phyloP scores from a whole-genome alignment of 2,113 vertebrate species.

The Pithys albifrons region DNA sequence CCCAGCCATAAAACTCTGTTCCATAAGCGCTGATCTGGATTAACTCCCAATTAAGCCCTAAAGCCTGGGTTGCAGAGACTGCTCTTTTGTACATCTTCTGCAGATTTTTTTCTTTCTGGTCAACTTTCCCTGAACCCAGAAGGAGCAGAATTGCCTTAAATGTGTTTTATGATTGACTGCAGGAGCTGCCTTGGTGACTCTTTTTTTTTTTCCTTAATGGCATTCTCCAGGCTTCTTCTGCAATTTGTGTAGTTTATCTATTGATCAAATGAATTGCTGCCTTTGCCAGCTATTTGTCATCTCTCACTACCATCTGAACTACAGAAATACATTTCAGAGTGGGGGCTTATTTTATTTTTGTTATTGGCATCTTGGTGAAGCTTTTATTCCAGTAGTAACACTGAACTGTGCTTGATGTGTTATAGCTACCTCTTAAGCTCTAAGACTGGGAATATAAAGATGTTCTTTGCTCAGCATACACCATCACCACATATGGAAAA shows the following conservation, averaged over 20 bases:
- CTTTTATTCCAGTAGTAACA: constrained; percentile 32
- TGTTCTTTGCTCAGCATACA: not conserved
- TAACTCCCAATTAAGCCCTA: not conserved
- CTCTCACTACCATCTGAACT: not conserved
- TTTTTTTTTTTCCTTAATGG: not conserved
- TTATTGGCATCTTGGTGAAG: not conserved
- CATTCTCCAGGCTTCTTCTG: not conserved
- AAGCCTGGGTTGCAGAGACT: not conserved
- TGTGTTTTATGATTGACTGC: not conserved
- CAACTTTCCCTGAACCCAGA: not conserved
- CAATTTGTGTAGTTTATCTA: not conserved
- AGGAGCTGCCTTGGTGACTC: not conserved
- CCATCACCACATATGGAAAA: not conserved
- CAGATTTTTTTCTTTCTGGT: not conserved
- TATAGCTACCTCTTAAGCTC: constrained; percentile 24
- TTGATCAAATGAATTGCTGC: not conserved
- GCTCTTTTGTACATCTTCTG: not conserved
- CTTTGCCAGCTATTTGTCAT: not conserved
- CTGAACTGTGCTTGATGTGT: not conserved
- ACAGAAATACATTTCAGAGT: not conserved
- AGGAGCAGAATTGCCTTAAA: not conserved
- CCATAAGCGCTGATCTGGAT: not conserved
- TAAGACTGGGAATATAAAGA: not conserved
- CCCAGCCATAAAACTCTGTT: not conserved
- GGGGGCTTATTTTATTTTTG: not conserved